Percentiles rank a stretch among this genome's conserved stretches.
Conservation (phyloP, 2,888 invertebrate species). For the Mythimna ferrago region DNA sequence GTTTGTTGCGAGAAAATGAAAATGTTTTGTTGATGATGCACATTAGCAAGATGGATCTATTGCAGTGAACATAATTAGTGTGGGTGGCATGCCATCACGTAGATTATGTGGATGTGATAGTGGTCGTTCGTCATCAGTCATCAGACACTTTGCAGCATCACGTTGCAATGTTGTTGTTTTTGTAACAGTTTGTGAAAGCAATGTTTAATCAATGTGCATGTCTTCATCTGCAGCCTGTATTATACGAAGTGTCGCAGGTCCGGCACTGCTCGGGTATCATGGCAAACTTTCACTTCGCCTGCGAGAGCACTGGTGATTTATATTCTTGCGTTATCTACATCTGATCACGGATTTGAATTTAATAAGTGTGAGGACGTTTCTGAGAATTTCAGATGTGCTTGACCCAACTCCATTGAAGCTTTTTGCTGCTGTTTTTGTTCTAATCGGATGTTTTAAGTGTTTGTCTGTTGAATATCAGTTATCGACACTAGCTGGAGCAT, state of each 20-base stretch:
- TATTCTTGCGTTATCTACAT: constrained; percentile 81
- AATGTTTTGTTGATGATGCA: constrained; percentile 45
- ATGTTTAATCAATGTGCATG: constrained; percentile 78
- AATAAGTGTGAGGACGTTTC: constrained; percentile 64
- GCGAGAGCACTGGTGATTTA: constrained; percentile 78
- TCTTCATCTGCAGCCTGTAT: constrained; percentile 73
- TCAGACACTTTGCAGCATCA: constrained; percentile 48
- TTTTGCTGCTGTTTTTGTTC: constrained; percentile 39
- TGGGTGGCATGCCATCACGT: constrained; percentile 58
- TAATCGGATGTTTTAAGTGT: constrained; percentile 39
- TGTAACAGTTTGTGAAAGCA: constrained; percentile 78
- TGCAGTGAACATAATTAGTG: constrained; percentile 52
- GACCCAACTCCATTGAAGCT: constrained; percentile 39
- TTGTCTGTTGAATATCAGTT: constrained; percentile 33
- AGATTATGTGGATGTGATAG: constrained; percentile 60
- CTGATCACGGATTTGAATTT: constrained; percentile 81
- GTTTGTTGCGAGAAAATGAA: constrained; percentile 47
- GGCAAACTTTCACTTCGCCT: constrained; percentile 83
- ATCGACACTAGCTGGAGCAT: constrained; percentile 27
- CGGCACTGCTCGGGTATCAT: constrained; percentile 74
- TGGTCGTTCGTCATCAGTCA: constrained; percentile 59
- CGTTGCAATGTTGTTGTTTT: constrained; percentile 63
- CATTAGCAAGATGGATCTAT: constrained; percentile 42
- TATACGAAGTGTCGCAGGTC: constrained; percentile 76
- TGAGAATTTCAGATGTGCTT: constrained; percentile 56